Percentiles rank a stretch among this genome's conserved stretches.
phyloP scores from a whole-genome alignment of 2,113 vertebrate genomes.

The Kryptolebias marmoratus region DNA sequence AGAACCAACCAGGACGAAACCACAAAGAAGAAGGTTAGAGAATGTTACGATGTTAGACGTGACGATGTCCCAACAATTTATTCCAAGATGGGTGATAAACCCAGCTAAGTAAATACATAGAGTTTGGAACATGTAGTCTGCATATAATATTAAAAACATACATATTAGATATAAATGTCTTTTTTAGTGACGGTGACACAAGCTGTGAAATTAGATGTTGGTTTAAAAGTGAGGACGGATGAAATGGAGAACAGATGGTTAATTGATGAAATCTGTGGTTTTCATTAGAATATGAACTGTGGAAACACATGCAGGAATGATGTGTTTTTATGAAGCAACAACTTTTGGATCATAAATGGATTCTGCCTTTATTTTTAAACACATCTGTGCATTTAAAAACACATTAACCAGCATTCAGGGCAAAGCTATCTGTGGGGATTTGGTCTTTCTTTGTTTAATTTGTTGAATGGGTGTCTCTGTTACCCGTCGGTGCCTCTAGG shows the following conservation, averaged over 20 bases:
- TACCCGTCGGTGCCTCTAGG: too few species aligned
- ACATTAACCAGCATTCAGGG: too few species aligned
- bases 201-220: slow-evolving; percentile 7
- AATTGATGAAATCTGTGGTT: background rate
- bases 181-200: background rate
- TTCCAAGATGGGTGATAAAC: background rate
- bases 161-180: background rate
- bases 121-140: background rate
- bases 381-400: too few species aligned
- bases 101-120: background rate
- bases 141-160: background rate
- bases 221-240: slow-evolving; percentile 21
- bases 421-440: too few species aligned
- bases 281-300: background rate
- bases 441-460: too few species aligned
- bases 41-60: slow-evolving; percentile 28
- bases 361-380: background rate
- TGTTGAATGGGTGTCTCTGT: too few species aligned
- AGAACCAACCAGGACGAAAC: slow-evolving; percentile 45
- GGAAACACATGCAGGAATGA: background rate
- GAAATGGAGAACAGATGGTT: slow-evolving; percentile 10
- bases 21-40: slow-evolving; percentile 62
- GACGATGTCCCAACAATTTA: background rate
- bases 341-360: background rate
- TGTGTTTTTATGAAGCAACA: background rate